Conservation (phyloP, 2,888 invertebrate genomes). For the Drosophila falleni region DNA sequence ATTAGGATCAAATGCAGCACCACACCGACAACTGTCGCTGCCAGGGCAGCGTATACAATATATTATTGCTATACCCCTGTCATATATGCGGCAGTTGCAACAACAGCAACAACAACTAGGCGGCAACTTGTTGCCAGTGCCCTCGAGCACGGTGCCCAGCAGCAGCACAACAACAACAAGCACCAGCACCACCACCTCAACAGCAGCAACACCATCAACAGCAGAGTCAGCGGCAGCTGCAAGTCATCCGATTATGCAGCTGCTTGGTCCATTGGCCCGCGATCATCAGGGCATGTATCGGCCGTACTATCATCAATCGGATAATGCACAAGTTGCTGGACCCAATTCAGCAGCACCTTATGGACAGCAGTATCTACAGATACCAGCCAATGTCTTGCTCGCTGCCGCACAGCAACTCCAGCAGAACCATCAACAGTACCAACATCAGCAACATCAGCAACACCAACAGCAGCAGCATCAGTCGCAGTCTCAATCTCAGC, state of each 20-base stretch:
- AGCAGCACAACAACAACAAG: constrained; percentile 31
- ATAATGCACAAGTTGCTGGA: constrained; percentile 43
- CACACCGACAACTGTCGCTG: constrained; percentile 39
- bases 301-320: constrained; percentile 67
- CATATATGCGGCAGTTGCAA: constrained; percentile 81
- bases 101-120: constrained; percentile 52
- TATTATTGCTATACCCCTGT: constrained; percentile 82
- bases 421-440: constrained; percentile 56
- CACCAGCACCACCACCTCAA: constrained; percentile 23
- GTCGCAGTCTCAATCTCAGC: background rate
- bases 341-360: constrained; percentile 42
- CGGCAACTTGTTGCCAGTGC: constrained; percentile 34
- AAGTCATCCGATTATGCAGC: constrained; percentile 52
- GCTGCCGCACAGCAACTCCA: constrained; percentile 73
- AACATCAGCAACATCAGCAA: constrained; percentile 49
- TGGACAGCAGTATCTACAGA: constrained; percentile 70
- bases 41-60: constrained; percentile 79
- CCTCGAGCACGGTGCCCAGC: constrained; percentile 30
- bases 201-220: constrained; percentile 35
- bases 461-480: constrained; percentile 6
- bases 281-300: constrained; percentile 76
- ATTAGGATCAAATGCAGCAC: constrained; percentile 42
- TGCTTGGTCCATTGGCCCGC: constrained; percentile 76
- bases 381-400: constrained; percentile 68
- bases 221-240: constrained; percentile 24